Percentiles rank a stretch among this genome's conserved stretches.
Evolutionary conservation across 2,113 vertebrate species (phyloP).

Genomic region (Piprites chloris): DNA sequence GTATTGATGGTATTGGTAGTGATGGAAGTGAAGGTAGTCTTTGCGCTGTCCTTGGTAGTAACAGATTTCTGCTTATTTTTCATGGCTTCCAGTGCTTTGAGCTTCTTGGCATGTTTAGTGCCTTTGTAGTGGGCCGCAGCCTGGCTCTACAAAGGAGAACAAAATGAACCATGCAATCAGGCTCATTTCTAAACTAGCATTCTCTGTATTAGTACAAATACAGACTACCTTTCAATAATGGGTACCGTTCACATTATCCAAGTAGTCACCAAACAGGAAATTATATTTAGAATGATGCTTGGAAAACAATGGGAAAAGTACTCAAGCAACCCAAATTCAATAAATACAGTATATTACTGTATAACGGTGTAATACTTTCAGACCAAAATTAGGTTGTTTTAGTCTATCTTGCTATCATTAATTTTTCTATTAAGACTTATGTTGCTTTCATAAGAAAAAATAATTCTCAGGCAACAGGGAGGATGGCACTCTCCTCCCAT

Average conservation of each 20-base stretch:
- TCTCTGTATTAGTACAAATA: slow-evolving; percentile 82
- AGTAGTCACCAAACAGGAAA: slow-evolving; percentile 18
- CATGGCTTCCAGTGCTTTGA: slow-evolving; percentile 94
- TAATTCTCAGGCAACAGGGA: not conserved
- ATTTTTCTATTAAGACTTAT: not conserved
- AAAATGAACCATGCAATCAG: slow-evolving; percentile 85
- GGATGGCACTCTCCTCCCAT: not conserved
- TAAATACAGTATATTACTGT: not conserved
- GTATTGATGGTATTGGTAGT: slow-evolving; percentile 82
- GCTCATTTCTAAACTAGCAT: slow-evolving; percentile 81
- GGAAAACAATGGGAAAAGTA: slow-evolving; percentile 9
- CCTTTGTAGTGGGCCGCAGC: slow-evolving; percentile 99
- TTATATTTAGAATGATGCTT: slow-evolving; percentile 67
- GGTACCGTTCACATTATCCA: slow-evolving; percentile 69
- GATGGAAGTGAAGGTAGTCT: slow-evolving; percentile 85
- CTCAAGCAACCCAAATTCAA: not conserved
- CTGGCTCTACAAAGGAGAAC: slow-evolving; percentile 94
- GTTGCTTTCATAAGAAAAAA: not conserved
- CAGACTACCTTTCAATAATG: slow-evolving; percentile 80
- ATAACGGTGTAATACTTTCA: not conserved
- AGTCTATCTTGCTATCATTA: not conserved
- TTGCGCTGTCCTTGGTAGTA: slow-evolving; percentile 85
- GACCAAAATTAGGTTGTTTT: not conserved
- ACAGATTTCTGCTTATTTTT: slow-evolving; percentile 93
- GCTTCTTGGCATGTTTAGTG: slow-evolving; percentile 99